Conservation (phyloP, 2,113 vertebrate species). For the Zosterops pallidus region DNA sequence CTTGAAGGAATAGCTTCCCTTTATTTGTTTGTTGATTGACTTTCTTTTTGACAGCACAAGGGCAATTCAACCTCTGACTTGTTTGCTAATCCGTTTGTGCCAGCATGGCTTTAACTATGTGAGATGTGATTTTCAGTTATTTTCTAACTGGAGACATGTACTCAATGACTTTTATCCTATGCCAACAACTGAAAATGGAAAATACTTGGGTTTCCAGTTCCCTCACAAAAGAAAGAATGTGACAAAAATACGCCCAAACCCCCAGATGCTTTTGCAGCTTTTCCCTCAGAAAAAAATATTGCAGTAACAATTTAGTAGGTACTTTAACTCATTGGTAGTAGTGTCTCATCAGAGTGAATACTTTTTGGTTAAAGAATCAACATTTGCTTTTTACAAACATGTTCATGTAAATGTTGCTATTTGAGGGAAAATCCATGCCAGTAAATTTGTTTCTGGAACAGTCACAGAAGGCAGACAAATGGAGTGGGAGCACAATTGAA, state of each 20-base stretch:
- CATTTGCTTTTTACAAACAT: neutral
- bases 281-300: neutral
- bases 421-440: conserved; percentile 17
- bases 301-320: neutral
- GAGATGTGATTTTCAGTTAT: neutral
- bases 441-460: conserved; percentile 43
- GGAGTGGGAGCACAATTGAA: conserved; percentile 39
- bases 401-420: conserved; percentile 19
- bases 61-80: neutral
- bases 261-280: neutral
- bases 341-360: neutral
- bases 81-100: neutral
- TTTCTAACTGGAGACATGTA: neutral
- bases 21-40: neutral
- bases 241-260: neutral
- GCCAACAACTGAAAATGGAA: neutral
- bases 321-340: neutral
- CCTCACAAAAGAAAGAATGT: neutral
- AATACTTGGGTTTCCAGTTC: neutral
- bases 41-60: neutral
- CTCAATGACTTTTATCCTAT: neutral
- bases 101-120: neutral
- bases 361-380: neutral
- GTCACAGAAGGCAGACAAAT: conserved; percentile 50
- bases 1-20: neutral